phyloP scores from a whole-genome alignment of 1,140 invertebrate genomes.

The Microplitis mediator region DNA sequence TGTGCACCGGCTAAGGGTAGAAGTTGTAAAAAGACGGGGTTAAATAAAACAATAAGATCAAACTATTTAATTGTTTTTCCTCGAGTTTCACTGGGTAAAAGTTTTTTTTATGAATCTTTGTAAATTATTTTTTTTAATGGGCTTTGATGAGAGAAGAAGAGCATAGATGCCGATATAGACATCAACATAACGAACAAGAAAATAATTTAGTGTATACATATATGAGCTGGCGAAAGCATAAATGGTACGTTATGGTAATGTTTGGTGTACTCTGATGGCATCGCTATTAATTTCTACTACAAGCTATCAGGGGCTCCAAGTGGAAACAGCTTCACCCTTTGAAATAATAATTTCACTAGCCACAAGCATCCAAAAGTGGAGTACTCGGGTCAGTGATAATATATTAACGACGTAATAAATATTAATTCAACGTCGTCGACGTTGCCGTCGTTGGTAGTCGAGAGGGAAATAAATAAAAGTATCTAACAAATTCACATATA shows the following conservation, averaged over 20 bases:
- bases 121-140: too few species aligned
- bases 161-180: too few species aligned
- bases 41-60: too few species aligned
- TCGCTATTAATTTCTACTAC: background rate
- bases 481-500: background rate
- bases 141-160: too few species aligned
- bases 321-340: background rate
- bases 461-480: background rate
- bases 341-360: background rate
- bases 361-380: background rate
- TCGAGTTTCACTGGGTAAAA: background rate
- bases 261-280: constrained; percentile 7
- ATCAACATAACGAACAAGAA: too few species aligned
- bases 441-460: background rate
- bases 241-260: constrained; percentile 29
- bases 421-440: background rate
- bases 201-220: too few species aligned
- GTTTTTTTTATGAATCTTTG: too few species aligned
- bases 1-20: too few species aligned
- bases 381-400: background rate
- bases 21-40: background rate
- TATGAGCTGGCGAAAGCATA: constrained; percentile 13
- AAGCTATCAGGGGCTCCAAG: background rate
- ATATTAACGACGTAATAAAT: constrained; percentile 3
- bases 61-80: background rate